Conservation (phyloP, 2,888 invertebrate genomes). For the Pollenia amentaria region DNA sequence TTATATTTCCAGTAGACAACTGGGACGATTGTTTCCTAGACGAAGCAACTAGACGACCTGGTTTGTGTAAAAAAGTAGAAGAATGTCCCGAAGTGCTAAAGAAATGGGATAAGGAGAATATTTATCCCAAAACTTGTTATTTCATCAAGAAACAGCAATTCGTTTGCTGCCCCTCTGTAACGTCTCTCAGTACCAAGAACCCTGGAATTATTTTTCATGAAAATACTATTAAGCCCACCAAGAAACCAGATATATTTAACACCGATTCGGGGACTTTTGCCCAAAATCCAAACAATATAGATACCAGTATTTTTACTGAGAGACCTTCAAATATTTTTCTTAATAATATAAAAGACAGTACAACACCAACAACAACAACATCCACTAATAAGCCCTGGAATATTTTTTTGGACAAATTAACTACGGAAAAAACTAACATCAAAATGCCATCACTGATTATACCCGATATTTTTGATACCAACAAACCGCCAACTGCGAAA, state of each 20-base stretch:
- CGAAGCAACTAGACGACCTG: slow-evolving; percentile 60
- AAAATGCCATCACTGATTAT: background rate
- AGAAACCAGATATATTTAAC: slow-evolving; percentile 13
- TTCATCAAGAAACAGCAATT: slow-evolving; percentile 80
- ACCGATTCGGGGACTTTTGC: background rate
- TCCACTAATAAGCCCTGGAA: background rate
- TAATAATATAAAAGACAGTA: background rate
- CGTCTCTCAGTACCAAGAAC: background rate
- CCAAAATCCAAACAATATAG: background rate
- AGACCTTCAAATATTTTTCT: slow-evolving; percentile 30
- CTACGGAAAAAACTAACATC: background rate
- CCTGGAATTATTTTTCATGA: background rate
- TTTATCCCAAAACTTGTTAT: slow-evolving; percentile 80
- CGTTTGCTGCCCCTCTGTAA: slow-evolving; percentile 77
- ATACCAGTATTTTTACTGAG: background rate
- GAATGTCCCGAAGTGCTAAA: slow-evolving; percentile 77
- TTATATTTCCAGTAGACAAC: slow-evolving; percentile 78
- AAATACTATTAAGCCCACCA: background rate
- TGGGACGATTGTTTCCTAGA: slow-evolving; percentile 78
- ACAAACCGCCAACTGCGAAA: background rate
- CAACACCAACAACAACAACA: background rate
- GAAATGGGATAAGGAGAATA: slow-evolving; percentile 76
- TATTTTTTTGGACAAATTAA: slow-evolving; percentile 22
- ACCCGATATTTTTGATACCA: slow-evolving; percentile 14
- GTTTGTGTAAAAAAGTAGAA: slow-evolving; percentile 77